A percentile compares a stretch with the other conserved stretches of the same genome.
Evolutionary conservation across 2,113 vertebrate genomes (phyloP).

Genomic region (Picathartes gymnocephalus): DNA sequence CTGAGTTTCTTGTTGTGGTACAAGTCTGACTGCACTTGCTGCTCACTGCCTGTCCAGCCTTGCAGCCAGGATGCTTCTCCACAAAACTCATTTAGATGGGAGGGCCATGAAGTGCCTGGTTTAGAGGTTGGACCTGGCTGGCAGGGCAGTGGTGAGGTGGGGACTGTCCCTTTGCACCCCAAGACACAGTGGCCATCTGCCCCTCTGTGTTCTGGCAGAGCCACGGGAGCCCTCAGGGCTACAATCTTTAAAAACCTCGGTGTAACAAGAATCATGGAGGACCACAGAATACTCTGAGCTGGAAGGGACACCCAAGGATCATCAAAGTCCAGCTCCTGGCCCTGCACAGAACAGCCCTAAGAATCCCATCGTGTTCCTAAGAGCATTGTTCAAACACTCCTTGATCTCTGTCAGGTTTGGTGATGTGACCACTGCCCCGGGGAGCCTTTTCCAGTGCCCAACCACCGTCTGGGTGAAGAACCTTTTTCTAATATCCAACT

Average conservation of each 20-base stretch:
- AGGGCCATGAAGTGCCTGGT: background rate
- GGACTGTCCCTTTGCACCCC: background rate
- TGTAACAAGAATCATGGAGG: background rate
- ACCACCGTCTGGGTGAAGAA: background rate
- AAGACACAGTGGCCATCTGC: background rate
- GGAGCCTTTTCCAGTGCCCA: background rate
- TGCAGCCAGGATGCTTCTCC: background rate
- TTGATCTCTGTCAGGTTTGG: background rate
- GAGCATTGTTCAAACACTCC: background rate
- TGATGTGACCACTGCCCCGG: background rate
- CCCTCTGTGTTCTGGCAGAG: background rate
- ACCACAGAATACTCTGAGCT: background rate
- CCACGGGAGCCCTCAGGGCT: background rate
- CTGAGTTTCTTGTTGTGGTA: background rate
- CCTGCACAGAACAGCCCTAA: background rate
- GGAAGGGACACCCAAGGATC: too few relatives aligned
- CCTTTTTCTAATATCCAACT: background rate
- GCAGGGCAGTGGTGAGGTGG: background rate
- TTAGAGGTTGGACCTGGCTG: fast-evolving
- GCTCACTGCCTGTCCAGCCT: background rate
- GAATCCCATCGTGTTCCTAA: background rate
- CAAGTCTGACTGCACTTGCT: background rate
- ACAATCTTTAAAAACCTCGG: background rate
- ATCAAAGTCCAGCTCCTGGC: background rate
- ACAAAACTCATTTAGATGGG: fast-evolving